Conservation (phyloP, 2,797 vertebrate species). For the Rhinophrynus dorsalis region DNA sequence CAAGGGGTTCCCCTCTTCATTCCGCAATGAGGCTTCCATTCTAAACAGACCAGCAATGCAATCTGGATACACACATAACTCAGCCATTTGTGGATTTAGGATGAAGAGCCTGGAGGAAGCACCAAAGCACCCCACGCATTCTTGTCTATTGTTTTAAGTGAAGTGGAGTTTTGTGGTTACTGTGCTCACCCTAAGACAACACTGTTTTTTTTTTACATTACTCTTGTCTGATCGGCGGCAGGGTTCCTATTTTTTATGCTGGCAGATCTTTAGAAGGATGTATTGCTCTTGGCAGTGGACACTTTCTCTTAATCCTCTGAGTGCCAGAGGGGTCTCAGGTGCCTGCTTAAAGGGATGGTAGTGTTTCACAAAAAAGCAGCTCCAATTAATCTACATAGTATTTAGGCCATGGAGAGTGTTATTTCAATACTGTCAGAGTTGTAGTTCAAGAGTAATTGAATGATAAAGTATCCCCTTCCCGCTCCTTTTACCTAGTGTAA, state of each 20-base stretch:
- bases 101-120: neutral
- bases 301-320: no score
- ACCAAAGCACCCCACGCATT: neutral
- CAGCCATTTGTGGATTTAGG: neutral
- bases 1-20: no score
- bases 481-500: no score
- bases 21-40: no score
- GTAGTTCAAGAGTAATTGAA: no score
- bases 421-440: no score
- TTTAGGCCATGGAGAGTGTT: no score
- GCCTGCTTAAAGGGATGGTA: no score
- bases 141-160: rapidly evolving
- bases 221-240: slow-evolving; percentile 12
- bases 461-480: no score
- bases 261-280: neutral
- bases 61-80: neutral
- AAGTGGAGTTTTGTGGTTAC: slow-evolving; percentile 5
- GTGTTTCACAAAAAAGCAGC: no score
- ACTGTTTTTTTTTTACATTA: slow-evolving; percentile 13
- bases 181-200: neutral
- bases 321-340: no score
- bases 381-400: no score
- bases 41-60: slow-evolving; percentile 4
- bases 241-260: neutral
- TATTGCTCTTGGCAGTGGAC: slow-evolving; percentile 6